Conservation (phyloP, 2,113 vertebrate genomes). For the Rhineura floridana region DNA sequence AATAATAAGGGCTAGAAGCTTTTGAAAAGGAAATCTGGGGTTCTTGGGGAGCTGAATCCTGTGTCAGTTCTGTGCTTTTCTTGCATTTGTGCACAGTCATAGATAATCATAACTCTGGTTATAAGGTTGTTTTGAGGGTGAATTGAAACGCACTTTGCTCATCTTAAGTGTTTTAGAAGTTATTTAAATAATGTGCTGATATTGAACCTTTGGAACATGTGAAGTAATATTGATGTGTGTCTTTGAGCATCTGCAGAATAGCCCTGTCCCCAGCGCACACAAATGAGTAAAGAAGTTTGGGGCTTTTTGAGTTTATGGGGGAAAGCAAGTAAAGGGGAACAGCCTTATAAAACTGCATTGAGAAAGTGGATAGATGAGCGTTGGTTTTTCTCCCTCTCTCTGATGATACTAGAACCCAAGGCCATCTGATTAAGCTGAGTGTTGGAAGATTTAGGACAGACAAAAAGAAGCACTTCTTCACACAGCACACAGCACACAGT, state of each 20-base stretch:
- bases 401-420: too few relatives aligned
- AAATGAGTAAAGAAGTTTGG: neutral
- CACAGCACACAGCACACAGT: too few relatives aligned
- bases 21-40: neutral
- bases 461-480: too few relatives aligned
- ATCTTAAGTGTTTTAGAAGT: neutral
- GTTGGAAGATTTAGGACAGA: too few relatives aligned
- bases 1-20: conserved; percentile 2
- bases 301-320: too few relatives aligned
- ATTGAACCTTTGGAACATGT: neutral
- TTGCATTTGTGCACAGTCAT: neutral
- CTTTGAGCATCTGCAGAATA: neutral
- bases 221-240: neutral
- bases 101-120: neutral
- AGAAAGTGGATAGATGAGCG: too few relatives aligned
- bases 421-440: too few relatives aligned
- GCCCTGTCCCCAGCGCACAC: too few relatives aligned
- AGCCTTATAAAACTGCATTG: too few relatives aligned
- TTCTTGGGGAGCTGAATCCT: neutral
- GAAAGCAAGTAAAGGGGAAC: too few relatives aligned
- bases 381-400: too few relatives aligned
- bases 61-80: neutral
- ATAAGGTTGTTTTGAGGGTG: neutral
- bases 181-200: neutral
- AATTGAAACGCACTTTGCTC: neutral